Conservation (phyloP, 2,113 vertebrate species). For the Forbesichthys papilliferus region DNA sequence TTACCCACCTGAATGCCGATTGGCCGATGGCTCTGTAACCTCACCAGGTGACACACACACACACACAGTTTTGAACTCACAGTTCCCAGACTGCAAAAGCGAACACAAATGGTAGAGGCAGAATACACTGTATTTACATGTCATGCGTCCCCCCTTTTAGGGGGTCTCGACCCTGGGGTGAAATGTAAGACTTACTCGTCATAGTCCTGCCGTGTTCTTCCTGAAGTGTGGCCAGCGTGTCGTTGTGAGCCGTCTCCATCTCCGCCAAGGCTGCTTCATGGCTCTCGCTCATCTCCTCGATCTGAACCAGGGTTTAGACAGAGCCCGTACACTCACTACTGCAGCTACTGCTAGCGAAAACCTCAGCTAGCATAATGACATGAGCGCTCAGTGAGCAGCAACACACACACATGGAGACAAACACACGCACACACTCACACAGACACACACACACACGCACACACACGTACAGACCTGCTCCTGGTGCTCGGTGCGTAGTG, state of each 20-base stretch:
- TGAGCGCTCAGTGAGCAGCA: neutral
- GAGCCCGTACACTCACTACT: neutral
- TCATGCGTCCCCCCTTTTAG: too few relatives aligned
- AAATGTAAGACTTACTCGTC: slow-evolving; percentile 77
- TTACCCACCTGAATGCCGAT: too few relatives aligned
- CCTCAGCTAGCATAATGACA: neutral
- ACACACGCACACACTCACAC: neutral
- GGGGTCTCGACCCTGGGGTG: neutral
- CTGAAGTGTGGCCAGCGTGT: slow-evolving; percentile 81
- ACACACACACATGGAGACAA: neutral
- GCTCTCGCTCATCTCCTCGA: slow-evolving; percentile 83
- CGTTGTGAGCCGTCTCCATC: slow-evolving; percentile 81
- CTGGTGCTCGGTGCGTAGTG: slow-evolving; percentile 53
- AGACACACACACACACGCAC: neutral
- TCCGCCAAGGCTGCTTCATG: slow-evolving; percentile 82
- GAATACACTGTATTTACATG: neutral
- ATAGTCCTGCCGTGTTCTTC: slow-evolving; percentile 86
- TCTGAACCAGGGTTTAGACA: slow-evolving; percentile 66
- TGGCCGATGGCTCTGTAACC: too few relatives aligned
- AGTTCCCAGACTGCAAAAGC: neutral
- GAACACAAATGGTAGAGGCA: neutral
- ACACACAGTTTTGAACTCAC: too few relatives aligned
- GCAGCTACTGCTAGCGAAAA: neutral
- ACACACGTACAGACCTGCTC: slow-evolving; percentile 65
- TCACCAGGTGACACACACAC: too few relatives aligned